Evolutionary conservation across 1,140 invertebrate species (phyloP), one percentile per base, ranked within the genome.

Genomic region (Hydropsyche tenuis): DNA sequence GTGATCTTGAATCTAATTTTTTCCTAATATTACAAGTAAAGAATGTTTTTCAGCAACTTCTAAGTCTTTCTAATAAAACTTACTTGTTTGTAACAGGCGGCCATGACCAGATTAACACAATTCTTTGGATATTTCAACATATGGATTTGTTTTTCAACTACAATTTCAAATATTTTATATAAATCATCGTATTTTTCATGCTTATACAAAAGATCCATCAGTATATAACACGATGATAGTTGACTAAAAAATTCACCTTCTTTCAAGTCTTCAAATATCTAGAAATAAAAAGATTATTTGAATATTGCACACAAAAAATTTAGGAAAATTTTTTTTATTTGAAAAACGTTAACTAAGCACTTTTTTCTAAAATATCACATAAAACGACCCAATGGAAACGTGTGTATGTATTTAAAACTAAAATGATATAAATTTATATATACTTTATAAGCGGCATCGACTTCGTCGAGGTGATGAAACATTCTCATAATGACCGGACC

Each of bases 401-500:
- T n/a, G n/a, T n/a, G n/a, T n/a, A n/a, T n/a, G n/a, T 37, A 37
- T 37, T 37, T 37, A 37, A 4, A 37, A 4, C 3, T 3, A 37
- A 4, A 37, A 37, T 37, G 30, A 37, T 4, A 4, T 4, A 5
- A 4, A 5, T 51, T 22, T 1, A 48, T 46, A 77, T 69, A 78
- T 79, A 88, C 85, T 78, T 90, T 76, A 4, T 92, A 77, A 18
- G 93, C 93, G 65, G 88, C 78, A 64, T 89, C 84, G 20, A 91
- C 89, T 79, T 91, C 87, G 79, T 94, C 89, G 6, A 94, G 80
- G 78, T 88, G 83, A 80, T 94, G 85, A 74, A 90, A 91, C 82
- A 93, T 87, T 77, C 94, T 85, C 93, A 96, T 94, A 0, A 93
- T 85, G 9, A 95, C 89, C 18, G 94, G 93, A 0, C 94, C 94